Percentiles rank a stretch among this genome's conserved stretches.
Conservation (phyloP, 2,113 vertebrate species). For the Chaetorhynchus papuensis region DNA sequence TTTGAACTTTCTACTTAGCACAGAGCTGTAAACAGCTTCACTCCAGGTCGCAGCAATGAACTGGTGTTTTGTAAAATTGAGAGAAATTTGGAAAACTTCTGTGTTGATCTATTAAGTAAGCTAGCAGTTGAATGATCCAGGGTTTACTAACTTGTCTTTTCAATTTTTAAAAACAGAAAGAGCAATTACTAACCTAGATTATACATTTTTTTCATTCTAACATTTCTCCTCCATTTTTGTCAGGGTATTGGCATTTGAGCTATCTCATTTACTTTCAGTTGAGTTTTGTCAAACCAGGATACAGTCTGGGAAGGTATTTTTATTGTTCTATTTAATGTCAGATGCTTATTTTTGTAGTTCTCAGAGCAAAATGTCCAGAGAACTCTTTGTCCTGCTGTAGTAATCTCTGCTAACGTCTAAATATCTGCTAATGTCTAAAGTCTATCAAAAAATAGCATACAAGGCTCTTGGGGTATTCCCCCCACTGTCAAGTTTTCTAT, state of each 20-base stretch:
- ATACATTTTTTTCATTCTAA: slow-evolving; percentile 32
- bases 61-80: slow-evolving; percentile 76
- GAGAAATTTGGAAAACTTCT: slow-evolving; percentile 74
- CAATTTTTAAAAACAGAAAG: slow-evolving; percentile 57
- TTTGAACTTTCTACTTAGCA: slow-evolving; percentile 83
- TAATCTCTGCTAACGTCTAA: neutral
- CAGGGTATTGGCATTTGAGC: slow-evolving; percentile 18
- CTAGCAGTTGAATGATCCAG: slow-evolving; percentile 50
- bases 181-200: slow-evolving; percentile 50
- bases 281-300: slow-evolving; percentile 21
- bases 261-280: slow-evolving; percentile 24
- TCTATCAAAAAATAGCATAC: neutral
- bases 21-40: slow-evolving; percentile 79
- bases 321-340: neutral
- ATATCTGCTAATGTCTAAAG: neutral
- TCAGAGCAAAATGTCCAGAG: neutral
- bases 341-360: neutral
- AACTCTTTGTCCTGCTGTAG: neutral
- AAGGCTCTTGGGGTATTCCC: neutral
- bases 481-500: neutral
- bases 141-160: slow-evolving; percentile 46
- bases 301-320: neutral
- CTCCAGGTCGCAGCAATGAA: slow-evolving; percentile 67
- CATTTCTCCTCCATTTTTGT: slow-evolving; percentile 22
- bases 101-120: slow-evolving; percentile 46